Evolutionary conservation across 1,140 invertebrate species (phyloP), one percentile per base, ranked within the genome.

Genomic region (Bombus sylvicola): DNA sequence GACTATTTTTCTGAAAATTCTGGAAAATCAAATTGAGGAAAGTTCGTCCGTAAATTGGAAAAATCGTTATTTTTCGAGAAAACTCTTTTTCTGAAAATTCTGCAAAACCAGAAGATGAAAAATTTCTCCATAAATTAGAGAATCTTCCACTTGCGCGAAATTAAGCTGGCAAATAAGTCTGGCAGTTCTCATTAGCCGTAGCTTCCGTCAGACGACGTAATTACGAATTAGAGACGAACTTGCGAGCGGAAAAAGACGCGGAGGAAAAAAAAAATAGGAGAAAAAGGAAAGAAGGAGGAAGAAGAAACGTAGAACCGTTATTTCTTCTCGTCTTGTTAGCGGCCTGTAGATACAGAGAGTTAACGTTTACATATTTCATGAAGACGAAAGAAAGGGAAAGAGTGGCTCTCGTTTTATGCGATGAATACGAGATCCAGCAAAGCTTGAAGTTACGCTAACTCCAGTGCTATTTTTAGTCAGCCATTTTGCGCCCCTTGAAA

Each of bases 361-460:
- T 62, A 18, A 18, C 53, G 53, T 83, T 68, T 83, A 53, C 81
- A 59, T 83, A 78, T 78, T 83, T 77, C 39, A 83, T 77, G 39
- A 31, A 28, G 57, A 74, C 9, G 15, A 74, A 25, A 37, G 25
- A 31, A 28, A 47, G 1, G 15, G 6, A 41, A 53, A 37, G 13
- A 57, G n/a, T 2, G 47, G 18, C 43, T 57, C n/a, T 71, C 31
- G 81, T 34, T 66, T 83, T n/a, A 53, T 75, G 25, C 41, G 10
- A 57, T 77, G 81, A 83, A 83, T 77, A 18, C 62, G 31, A 34
- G 47, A 47, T 41, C 39, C 41, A 34, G n/a, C 47, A 53, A 22
- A 22, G 47, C 47, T 53, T 53, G 34, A 85, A 85, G 64, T 72
- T 80, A 64, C 66, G 76, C 22, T 22, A 53, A 78, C 53, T 84